These are phyloP conservation scores for Zootoca vivipara DNA, from an alignment of 2,113 vertebrate genomes.

Conservation along the genomic window DNA sequence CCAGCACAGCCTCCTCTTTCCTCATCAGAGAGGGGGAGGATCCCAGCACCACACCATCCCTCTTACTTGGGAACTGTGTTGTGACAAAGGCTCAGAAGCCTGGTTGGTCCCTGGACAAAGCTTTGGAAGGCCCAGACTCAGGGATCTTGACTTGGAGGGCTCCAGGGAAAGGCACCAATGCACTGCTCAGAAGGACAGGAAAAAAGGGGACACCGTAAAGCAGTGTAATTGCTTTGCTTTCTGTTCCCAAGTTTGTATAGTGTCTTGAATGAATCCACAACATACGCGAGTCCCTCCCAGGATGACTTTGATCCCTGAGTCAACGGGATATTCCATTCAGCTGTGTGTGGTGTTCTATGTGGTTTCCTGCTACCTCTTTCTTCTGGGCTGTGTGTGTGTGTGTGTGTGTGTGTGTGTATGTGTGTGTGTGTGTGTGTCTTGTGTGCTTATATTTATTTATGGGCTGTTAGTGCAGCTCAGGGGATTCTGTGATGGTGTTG, in stretches of 20 bases:
- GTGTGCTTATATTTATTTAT: no score
- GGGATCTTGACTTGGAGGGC: neutral
- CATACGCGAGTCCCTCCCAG: accelerated
- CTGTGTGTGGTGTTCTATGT: neutral
- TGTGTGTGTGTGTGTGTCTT: neutral
- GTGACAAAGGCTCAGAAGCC: slow-evolving; percentile 85
- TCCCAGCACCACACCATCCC: slow-evolving; percentile 63
- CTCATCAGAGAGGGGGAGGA: slow-evolving; percentile 70
- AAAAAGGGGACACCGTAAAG: no score
- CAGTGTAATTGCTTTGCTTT: neutral
- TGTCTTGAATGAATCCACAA: accelerated
- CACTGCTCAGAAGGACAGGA: neutral
- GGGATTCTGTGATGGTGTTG: neutral
- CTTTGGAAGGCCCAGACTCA: neutral
- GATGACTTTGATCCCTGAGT: accelerated
- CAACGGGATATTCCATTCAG: neutral
- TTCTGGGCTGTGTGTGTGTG: no score
- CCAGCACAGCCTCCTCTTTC: slow-evolving; percentile 79
- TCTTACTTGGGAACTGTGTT: slow-evolving; percentile 76
- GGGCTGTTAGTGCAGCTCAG: neutral
- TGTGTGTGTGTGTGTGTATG: neutral
- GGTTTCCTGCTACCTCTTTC: neutral
- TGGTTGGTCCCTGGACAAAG: slow-evolving; percentile 75
- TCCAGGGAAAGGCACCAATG: neutral
- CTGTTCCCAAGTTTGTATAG: neutral